Evolutionary conservation across 30 jellyfish, hydroid and myxozoan genomes (phyloP).

Genomic region (Catostylus mosaicus): DNA sequence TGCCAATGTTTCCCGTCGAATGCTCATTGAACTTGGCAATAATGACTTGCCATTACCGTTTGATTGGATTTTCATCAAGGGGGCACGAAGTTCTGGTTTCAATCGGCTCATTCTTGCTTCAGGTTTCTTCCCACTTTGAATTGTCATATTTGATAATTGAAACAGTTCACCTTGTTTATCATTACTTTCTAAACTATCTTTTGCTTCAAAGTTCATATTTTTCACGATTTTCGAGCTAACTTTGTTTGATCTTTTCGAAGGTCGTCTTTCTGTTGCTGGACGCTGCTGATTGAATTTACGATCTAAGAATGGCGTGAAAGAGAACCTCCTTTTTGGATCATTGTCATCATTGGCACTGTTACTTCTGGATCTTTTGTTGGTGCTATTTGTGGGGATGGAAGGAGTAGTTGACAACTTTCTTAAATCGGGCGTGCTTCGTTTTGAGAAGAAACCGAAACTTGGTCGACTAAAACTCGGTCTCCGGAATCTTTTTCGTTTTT

Average conservation of each 20-base stretch:
- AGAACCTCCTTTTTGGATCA: slow-evolving; percentile 54
- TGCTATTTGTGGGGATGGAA: slow-evolving; percentile 10
- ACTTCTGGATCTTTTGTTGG: slow-evolving; percentile 40
- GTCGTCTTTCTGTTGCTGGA: slow-evolving; percentile 45
- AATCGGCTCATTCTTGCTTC: background rate
- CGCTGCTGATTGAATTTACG: slow-evolving; percentile 44
- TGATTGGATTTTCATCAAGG: slow-evolving; percentile 53
- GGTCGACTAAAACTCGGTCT: slow-evolving; percentile 74
- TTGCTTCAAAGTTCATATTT: background rate
- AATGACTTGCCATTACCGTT: slow-evolving; percentile 13
- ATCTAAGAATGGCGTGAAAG: slow-evolving; percentile 64
- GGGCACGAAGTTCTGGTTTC: slow-evolving; percentile 66
- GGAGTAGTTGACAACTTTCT: slow-evolving; percentile 49
- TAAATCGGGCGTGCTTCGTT: slow-evolving; percentile 72
- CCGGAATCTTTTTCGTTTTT: slow-evolving; percentile 55
- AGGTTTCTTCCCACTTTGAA: background rate
- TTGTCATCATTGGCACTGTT: slow-evolving; percentile 39
- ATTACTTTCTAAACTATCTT: slow-evolving; percentile 3
- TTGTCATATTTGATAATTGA: slow-evolving; percentile 6
- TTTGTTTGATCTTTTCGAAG: slow-evolving; percentile 48
- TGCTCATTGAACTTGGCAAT: slow-evolving; percentile 12
- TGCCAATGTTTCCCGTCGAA: slow-evolving; percentile 59
- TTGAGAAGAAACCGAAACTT: slow-evolving; percentile 66
- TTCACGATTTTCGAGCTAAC: slow-evolving; percentile 31
- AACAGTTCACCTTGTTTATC: background rate